Base-by-base conservation (phyloP, 1,140 invertebrate species). In the Drosophila lowei region DNA sequence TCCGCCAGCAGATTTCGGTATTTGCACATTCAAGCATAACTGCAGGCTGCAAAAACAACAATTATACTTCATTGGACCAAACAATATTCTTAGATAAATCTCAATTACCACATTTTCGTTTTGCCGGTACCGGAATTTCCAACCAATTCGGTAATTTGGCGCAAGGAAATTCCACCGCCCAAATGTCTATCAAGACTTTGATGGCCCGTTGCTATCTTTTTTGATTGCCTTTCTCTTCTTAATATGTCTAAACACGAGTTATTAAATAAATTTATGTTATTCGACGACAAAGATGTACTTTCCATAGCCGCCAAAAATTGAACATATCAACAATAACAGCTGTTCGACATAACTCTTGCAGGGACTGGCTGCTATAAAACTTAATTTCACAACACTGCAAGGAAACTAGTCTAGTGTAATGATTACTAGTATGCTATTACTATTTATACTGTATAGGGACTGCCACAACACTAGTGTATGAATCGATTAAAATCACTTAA, bases 1-100 rank as follows among this genome's bases (percentile, higher is more conserved):
- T 5, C 80, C 80, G 2, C 73, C 54, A 7, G 25, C 16, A 2
- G 1, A 6, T 15, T 56, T 49, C 0, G 61, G 68, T 25, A 72
- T 41, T 64, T 84, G 79, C 11, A 84, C 72, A 60, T 76, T 72
- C 6, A 84, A 41, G 15, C 80, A 76, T 3, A 84, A 57, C 23
- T 78, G 38, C 13, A 78, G 25, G 21, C 75, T 78, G 38, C 25
- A 4, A 6, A 52, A 38, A 55, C 3, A 28, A 41, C 25, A 46
- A 7, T 5, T 4, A 18, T 6, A 8, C 4, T 18, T 16, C 0
- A 21, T 28, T 47, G 44, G 46, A 0, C n/a, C 18, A 18, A 9
- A 6, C 0, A 4, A 25, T 15, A 2, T 38, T 6, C 13, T 15
- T 6, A 18, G 6, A 16, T 30, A 8, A 5, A 61, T 8, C 6